Base-by-base conservation (phyloP, 2,888 invertebrate species). In the Keiferia lycopersicella region DNA sequence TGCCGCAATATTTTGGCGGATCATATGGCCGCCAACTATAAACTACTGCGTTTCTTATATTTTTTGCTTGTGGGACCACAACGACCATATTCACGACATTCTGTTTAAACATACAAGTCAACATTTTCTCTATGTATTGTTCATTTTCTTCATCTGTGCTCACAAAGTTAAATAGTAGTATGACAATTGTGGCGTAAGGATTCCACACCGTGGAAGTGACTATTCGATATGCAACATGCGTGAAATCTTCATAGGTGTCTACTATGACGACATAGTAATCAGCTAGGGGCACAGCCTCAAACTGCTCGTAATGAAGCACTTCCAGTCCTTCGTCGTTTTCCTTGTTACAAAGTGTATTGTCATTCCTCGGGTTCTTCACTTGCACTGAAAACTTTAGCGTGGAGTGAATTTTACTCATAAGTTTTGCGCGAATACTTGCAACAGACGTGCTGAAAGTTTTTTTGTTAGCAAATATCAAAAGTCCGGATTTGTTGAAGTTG, bases 11-110 rank as follows among this genome's bases (percentile, higher is more conserved):
- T 62, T 75, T 75, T 2, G 89, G 90, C 0, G 91, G 90, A 59
- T 90, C 83, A 60, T 81, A 87, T 0, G 90, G 88, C 63, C 67
- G 81, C 89, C 89, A 90, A 26, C 82, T 73, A 62, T 86, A 88
- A 38, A 87, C 72, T 16, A 79, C 67, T 4, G 83, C 79, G 26
- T 79, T 80, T 6, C 87, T 75, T n/a, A 80, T 72, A 64, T 80
- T 76, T 1, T 71, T 73, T 1, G 68, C 70, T 68, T 83, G 72
- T 12, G 86, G 87, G 8, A 88, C 73, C 12, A 81, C 67, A 1
- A 91, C 76, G 11, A 83, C 71, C 18, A 82, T 73, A 65, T 89
- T 82, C 0, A 86, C 71, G 20, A 78, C 86, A 69, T 90, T 87
- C 64, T 80, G 77, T 66, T 77, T 80, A 64, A 82, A 90, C 14